These are phyloP conservation scores for Phortica variegata DNA, from an alignment of 1,140 invertebrate genomes.

Conservation along the genomic window DNA sequence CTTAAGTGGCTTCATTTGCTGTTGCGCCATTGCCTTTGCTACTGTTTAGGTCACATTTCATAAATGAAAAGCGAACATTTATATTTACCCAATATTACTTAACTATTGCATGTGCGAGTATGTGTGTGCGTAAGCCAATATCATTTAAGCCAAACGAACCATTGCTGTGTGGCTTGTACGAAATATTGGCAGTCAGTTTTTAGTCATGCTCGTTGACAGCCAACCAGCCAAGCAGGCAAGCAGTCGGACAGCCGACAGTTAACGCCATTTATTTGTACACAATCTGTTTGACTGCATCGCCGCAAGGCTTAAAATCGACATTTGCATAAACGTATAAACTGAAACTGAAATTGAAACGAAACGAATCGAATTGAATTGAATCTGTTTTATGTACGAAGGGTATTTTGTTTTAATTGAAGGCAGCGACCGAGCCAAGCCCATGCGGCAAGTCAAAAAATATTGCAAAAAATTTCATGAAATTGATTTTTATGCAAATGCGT, in stretches of 20 bases:
- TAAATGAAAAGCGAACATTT: neutral
- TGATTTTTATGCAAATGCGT: constrained; percentile 25
- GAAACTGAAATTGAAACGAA: neutral
- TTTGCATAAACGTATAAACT: constrained; percentile 26
- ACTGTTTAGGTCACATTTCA: constrained; percentile 8
- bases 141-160: too few species aligned
- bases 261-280: constrained; percentile 49
- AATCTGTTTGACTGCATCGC: constrained; percentile 46
- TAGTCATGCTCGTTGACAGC: neutral
- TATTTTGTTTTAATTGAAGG: constrained; percentile 39
- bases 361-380: neutral
- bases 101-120: constrained; percentile 11
- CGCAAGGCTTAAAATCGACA: constrained; percentile 44
- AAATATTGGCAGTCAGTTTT: neutral
- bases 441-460: too few species aligned
- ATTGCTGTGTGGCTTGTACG: too few species aligned
- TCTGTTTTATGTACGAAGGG: constrained; percentile 4
- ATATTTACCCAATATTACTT: too few species aligned
- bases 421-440: too few species aligned
- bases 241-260: constrained; percentile 10
- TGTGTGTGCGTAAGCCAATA: constrained; percentile 4
- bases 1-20: too few species aligned
- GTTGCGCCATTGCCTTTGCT: constrained; percentile 45
- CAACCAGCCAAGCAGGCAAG: neutral
- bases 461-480: constrained; percentile 10